These are phyloP conservation scores for Cavia aperea DNA, from an alignment of 2,113 vertebrate genomes.

Conservation along the genomic window DNA sequence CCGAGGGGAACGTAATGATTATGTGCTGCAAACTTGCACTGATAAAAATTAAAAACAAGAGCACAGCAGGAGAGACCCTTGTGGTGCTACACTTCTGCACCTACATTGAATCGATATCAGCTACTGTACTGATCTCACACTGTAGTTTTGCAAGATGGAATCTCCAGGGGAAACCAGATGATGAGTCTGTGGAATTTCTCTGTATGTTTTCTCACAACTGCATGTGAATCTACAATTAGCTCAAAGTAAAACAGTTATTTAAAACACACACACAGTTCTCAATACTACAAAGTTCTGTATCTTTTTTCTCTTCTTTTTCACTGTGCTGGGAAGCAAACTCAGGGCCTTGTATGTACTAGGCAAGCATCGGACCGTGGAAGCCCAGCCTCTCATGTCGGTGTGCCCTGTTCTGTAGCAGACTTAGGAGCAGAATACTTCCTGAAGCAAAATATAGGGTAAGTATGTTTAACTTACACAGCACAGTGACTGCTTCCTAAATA, in stretches of 20 bases:
- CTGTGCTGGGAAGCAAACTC: background rate
- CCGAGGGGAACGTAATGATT: background rate
- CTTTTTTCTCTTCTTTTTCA: background rate
- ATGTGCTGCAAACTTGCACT: background rate
- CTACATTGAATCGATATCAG: background rate
- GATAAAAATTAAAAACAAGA: background rate
- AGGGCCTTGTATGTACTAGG: background rate
- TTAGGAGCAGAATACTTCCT: background rate
- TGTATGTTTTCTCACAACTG: background rate
- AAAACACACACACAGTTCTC: background rate
- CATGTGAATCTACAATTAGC: background rate
- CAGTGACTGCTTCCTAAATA: background rate
- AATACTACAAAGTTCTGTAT: background rate
- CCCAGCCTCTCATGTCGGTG: background rate
- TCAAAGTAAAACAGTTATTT: background rate
- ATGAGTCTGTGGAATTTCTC: background rate
- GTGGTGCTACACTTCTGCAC: background rate
- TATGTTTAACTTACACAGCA: background rate
- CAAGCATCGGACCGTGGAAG: background rate
- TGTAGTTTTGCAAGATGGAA: background rate
- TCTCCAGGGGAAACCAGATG: background rate
- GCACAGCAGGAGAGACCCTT: background rate
- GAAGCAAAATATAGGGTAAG: background rate
- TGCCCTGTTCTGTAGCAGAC: background rate
- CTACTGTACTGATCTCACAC: background rate